These are phyloP conservation scores for Streptopelia turtur DNA, from an alignment of 2,797 vertebrate species.

Conservation along the genomic window DNA sequence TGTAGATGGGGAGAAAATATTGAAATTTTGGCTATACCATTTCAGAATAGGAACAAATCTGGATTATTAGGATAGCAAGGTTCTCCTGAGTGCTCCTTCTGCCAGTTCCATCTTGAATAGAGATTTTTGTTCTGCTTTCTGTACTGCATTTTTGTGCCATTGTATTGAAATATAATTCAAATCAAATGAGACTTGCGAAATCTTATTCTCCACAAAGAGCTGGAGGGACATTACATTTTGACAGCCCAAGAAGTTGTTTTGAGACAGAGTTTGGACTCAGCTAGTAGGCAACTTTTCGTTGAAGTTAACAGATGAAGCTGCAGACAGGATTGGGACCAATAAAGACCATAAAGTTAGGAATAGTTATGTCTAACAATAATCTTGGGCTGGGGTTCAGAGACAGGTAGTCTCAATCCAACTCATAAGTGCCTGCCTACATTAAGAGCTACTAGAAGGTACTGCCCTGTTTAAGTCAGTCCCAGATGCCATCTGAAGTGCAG, in stretches of 20 bases:
- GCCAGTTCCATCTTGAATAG: not conserved
- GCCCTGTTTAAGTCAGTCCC: not conserved
- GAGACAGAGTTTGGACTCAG: not conserved
- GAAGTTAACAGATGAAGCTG: not conserved
- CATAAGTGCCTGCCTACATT: not conserved
- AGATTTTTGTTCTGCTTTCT: not conserved
- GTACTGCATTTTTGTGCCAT: not conserved
- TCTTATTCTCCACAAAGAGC: not conserved
- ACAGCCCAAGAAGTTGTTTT: not conserved
- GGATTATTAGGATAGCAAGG: not conserved
- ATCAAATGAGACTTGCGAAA: not conserved
- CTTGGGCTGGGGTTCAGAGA: not conserved
- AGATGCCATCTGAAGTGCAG: not conserved
- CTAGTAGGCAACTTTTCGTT: not conserved
- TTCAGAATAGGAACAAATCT: not conserved
- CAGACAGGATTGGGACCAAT: not conserved
- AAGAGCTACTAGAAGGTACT: not conserved
- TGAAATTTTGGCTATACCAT: not conserved
- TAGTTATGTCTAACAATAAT: not conserved
- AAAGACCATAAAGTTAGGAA: not conserved
- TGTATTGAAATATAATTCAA: not conserved
- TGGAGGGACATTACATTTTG: not conserved
- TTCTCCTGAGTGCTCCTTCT: not conserved
- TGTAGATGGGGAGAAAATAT: not conserved
- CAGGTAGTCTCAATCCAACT: not conserved